Percentiles rank a stretch among this genome's conserved stretches.
Conservation (phyloP, 2,888 invertebrate species). For the Netelia virgata region DNA sequence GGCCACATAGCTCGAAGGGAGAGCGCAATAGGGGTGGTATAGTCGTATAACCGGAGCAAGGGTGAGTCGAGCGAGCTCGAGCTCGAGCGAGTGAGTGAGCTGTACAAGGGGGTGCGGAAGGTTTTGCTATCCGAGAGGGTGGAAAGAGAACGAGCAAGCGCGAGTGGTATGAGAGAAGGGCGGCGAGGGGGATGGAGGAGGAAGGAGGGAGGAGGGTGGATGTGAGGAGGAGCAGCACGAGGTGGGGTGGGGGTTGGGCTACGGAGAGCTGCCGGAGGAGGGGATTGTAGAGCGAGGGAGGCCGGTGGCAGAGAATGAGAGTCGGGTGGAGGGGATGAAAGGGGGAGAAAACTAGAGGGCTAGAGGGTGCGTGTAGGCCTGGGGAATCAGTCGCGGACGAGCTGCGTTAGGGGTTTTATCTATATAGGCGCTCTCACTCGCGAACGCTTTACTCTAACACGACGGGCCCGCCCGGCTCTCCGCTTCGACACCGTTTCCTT, state of each 20-base stretch:
- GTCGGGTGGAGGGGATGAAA: constrained; percentile 78
- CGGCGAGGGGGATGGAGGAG: constrained; percentile 75
- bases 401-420: constrained; percentile 84
- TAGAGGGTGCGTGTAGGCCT: constrained; percentile 84
- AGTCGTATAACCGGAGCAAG: constrained; percentile 65
- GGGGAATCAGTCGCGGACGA: constrained; percentile 85
- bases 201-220: constrained; percentile 72
- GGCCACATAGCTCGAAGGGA: constrained; percentile 62
- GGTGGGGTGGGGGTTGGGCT: constrained; percentile 68
- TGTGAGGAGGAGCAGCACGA: constrained; percentile 67
- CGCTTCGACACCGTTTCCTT: constrained; percentile 70
- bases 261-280: constrained; percentile 48
- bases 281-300: constrained; percentile 69
- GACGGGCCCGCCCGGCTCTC: constrained; percentile 61
- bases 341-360: constrained; percentile 83
- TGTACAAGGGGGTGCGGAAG: constrained; percentile 78
- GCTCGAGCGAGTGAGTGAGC: constrained; percentile 69
- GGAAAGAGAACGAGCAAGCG: constrained; percentile 71
- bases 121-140: constrained; percentile 80
- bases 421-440: constrained; percentile 77
- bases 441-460: constrained; percentile 49
- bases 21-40: constrained; percentile 62
- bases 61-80: constrained; percentile 54
- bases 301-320: constrained; percentile 53
- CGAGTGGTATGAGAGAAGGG: too few species aligned